Percentiles rank a stretch among this genome's conserved stretches.
These are phyloP conservation scores for Smutsia gigantea DNA, from an alignment of 2,797 vertebrate species.

Conservation along the genomic window DNA sequence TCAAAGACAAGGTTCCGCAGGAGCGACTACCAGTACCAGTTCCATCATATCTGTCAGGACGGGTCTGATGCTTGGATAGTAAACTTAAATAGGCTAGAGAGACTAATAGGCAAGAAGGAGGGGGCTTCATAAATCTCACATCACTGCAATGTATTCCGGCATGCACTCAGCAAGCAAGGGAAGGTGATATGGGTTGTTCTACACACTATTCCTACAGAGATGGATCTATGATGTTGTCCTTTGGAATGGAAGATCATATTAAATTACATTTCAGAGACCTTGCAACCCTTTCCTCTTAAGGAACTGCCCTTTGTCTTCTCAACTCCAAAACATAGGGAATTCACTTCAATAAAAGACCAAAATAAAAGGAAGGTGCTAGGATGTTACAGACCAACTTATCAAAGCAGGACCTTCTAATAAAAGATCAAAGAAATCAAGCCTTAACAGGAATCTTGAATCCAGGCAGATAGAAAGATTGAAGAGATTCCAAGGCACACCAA, in stretches of 20 bases:
- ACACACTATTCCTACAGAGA: background rate
- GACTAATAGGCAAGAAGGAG: background rate
- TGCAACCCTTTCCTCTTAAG: background rate
- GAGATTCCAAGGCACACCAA: background rate
- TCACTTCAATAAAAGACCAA: conserved; percentile 38
- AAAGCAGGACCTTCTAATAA: conserved; percentile 20
- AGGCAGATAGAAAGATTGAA: conserved; percentile 35
- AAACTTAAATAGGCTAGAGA: conserved; percentile 14
- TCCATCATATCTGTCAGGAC: conserved; percentile 43
- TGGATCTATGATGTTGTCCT: background rate
- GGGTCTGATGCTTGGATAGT: background rate
- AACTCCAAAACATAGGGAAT: background rate
- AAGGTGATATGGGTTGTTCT: background rate
- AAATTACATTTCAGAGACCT: background rate
- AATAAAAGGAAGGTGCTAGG: conserved; percentile 14
- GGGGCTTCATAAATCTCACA: conserved; percentile 57
- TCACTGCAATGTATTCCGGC: background rate
- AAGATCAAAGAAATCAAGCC: conserved; percentile 54
- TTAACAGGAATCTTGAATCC: background rate
- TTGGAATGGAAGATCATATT: background rate
- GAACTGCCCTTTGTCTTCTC: background rate
- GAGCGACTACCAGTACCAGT: conserved; percentile 48
- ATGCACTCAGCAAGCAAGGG: background rate
- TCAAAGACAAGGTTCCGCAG: conserved; percentile 68
- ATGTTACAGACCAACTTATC: conserved; percentile 45